Conservation (phyloP, 2,797 vertebrate genomes). For the Simalia tracyae region DNA sequence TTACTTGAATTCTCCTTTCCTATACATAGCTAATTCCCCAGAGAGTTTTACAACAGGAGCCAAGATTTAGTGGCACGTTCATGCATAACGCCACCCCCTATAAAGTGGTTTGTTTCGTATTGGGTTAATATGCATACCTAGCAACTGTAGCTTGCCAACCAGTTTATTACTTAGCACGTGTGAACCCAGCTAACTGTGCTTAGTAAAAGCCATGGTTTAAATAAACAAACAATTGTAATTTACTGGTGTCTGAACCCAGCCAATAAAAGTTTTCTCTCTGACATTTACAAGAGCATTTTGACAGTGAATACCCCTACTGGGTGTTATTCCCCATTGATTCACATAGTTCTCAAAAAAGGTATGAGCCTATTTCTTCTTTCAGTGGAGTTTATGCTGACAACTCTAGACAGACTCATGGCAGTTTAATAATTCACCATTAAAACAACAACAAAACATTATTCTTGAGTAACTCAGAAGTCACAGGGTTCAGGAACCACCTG, state of each 20-base stretch:
- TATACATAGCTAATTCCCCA: background rate
- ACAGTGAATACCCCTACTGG: background rate
- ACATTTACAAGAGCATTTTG: background rate
- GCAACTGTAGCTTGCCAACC: too few species aligned
- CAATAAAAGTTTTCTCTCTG: background rate
- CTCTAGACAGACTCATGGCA: background rate
- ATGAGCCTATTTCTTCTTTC: background rate
- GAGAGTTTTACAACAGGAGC: background rate
- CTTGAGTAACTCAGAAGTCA: background rate
- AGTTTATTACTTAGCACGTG: background rate
- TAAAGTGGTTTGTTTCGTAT: background rate
- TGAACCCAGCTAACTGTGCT: background rate
- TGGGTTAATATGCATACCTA: background rate
- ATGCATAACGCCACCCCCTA: background rate
- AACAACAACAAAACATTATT: background rate
- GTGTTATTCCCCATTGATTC: background rate
- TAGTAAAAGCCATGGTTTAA: background rate
- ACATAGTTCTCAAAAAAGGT: slow-evolving; percentile 6
- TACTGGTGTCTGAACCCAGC: background rate
- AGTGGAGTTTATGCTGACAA: slow-evolving; percentile 5
- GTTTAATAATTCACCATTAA: background rate
- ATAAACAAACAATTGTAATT: background rate
- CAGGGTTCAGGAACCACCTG: background rate
- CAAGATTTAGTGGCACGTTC: background rate
- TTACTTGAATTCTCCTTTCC: background rate